Percentiles rank a stretch among this genome's conserved stretches.
phyloP scores from a whole-genome alignment of 2,113 vertebrate genomes.

The Natator depressus region DNA sequence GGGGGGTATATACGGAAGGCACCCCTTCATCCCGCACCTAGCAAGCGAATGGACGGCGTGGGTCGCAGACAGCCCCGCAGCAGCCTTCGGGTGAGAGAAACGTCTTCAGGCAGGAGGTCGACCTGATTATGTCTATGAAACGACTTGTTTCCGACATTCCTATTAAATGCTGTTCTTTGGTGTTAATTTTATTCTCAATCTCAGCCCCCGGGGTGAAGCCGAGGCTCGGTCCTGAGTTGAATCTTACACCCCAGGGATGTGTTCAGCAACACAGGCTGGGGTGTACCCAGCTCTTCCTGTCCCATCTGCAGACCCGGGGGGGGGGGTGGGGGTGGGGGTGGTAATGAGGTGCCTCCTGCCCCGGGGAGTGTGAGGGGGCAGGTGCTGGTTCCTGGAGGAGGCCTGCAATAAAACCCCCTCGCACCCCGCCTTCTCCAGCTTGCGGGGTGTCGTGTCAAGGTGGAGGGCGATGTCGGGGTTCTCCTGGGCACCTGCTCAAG shows the following conservation, averaged over 20 bases:
- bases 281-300: too few relatives aligned
- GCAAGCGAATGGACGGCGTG: rapidly evolving
- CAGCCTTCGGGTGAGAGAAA: neutral
- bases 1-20: neutral
- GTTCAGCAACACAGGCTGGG: neutral
- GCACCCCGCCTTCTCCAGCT: too few relatives aligned
- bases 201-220: rapidly evolving
- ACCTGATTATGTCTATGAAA: neutral
- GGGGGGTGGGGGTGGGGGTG: too few relatives aligned
- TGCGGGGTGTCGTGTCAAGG: too few relatives aligned
- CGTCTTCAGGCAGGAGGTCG: neutral
- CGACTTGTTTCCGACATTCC: neutral
- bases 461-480: too few relatives aligned
- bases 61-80: neutral
- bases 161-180: neutral
- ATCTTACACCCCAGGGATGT: neutral
- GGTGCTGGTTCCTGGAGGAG: too few relatives aligned
- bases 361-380: too few relatives aligned
- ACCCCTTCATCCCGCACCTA: neutral
- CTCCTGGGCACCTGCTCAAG: too few relatives aligned
- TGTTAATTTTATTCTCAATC: neutral
- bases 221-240: neutral
- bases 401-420: too few relatives aligned
- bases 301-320: too few relatives aligned
- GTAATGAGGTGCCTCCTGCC: too few relatives aligned